Base-by-base conservation (phyloP, 2,113 vertebrate genomes). In the Menidia beryllina region DNA sequence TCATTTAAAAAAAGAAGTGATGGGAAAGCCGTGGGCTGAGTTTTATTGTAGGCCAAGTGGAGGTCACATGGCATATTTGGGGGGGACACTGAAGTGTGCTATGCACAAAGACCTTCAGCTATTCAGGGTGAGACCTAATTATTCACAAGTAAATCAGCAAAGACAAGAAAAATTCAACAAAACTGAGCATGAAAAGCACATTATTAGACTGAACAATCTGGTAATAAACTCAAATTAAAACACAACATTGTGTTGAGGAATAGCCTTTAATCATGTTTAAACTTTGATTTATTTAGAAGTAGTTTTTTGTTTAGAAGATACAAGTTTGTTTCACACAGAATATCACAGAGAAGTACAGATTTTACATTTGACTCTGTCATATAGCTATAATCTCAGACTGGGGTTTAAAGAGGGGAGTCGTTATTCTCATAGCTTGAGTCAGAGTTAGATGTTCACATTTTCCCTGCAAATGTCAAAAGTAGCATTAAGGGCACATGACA, bases 251-350 rank as follows among this genome's bases (percentile, higher is more conserved):
- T 45, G 3, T 64, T 5, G 0, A 64, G 19, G 17, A 14, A 34
- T 19, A 4, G 4, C 19, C 20, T 23, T 20, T 34, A 26, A 54
- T 36, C 11, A 5, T 75, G 75, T 88, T 56, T 52, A 73, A 61
- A 80, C 23, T 72, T 76, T n/a, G n/a, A n/a, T n/a, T n/a, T 81
- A 65, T 86, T 88, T 69, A 81, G 84, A 89, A 90, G 68, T 84
- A 78, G 15, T 81, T 89, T 92, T 86, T 83, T 79, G 12, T 85
- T 86, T 83, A 66, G 81, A 75, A 90, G 87, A 91, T 71, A 88
- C 60, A 83, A 55, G 70, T 63, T 70, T n/a, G 24, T 83, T 86
- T 75, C 72, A 87, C 77, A 90, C 69, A 72, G 75, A 84, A 77
- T 83, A 83, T 75, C 84, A 86, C 75, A 87, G 59, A 87, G 81